A percentile compares a stretch with the other conserved stretches of the same genome.
phyloP scores from a whole-genome alignment of 2,113 vertebrate species.

The Salvator merianae region DNA sequence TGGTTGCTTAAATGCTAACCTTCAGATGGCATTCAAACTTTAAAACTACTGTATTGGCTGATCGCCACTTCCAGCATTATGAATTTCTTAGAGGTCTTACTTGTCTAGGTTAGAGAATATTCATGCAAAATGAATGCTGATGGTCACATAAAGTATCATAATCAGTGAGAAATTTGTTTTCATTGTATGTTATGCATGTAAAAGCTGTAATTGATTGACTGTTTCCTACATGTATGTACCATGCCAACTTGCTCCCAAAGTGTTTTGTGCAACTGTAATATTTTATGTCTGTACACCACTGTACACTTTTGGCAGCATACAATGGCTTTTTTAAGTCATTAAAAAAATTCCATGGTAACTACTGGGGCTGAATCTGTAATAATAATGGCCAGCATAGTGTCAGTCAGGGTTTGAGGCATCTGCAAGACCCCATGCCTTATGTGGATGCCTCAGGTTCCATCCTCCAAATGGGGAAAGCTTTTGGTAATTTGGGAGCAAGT shows the following conservation, averaged over 20 bases:
- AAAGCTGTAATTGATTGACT: not conserved
- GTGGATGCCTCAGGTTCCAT: too few species aligned
- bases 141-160: not conserved
- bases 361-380: too few species aligned
- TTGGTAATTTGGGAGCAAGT: too few species aligned
- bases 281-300: not conserved
- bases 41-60: not conserved
- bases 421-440: too few species aligned
- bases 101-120: not conserved
- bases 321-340: not conserved
- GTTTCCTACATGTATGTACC: not conserved
- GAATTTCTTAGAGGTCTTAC: not conserved
- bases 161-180: not conserved
- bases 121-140: not conserved
- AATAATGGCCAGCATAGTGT: too few species aligned
- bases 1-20: slow-evolving; percentile 6
- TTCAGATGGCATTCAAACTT: slow-evolving; percentile 8
- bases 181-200: not conserved
- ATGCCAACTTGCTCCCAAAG: not conserved
- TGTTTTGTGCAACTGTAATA: too few species aligned
- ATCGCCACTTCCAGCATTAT: not conserved
- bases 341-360: not conserved
- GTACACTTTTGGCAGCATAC: not conserved
- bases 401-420: too few species aligned
- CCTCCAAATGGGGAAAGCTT: too few species aligned